phyloP scores from a whole-genome alignment of 1,140 invertebrate species.

The Holcopasites calliopsidis region DNA sequence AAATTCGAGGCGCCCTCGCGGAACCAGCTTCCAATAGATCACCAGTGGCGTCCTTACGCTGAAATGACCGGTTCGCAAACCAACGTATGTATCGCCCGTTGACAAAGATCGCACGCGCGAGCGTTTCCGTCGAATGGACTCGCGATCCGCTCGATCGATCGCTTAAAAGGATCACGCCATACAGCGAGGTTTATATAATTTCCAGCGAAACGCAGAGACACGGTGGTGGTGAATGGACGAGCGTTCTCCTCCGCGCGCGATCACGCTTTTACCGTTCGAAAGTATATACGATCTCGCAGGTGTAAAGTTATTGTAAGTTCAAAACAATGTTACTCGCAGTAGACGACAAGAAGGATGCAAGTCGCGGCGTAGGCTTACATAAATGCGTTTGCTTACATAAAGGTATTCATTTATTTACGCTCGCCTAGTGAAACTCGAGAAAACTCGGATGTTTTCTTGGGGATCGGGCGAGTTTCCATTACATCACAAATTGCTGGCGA shows the following conservation, averaged over 20 bases:
- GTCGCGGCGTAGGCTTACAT: background rate
- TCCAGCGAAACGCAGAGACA: constrained; percentile 13
- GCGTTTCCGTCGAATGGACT: no score
- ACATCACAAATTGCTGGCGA: background rate
- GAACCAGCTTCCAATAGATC: background rate
- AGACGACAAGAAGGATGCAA: no score
- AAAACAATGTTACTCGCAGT: no score
- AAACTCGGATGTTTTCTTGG: background rate
- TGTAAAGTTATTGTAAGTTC: no score
- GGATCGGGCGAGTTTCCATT: constrained; percentile 16
- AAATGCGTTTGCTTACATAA: constrained; percentile 1
- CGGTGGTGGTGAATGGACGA: constrained; percentile 14
- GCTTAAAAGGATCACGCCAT: background rate
- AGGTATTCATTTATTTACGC: background rate
- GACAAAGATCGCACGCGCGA: no score
- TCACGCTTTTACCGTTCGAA: no score
- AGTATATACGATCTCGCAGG: no score
- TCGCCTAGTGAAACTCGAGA: background rate
- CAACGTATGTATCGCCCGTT: no score
- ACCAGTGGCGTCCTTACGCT: no score
- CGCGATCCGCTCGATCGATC: background rate
- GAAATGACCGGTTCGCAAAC: no score
- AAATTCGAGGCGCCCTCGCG: constrained; percentile 20
- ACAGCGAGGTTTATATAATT: constrained; percentile 19
- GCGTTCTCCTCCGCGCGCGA: background rate